Base-by-base conservation (phyloP, 2,888 invertebrate genomes). In the Cataglyphis albicans region DNA sequence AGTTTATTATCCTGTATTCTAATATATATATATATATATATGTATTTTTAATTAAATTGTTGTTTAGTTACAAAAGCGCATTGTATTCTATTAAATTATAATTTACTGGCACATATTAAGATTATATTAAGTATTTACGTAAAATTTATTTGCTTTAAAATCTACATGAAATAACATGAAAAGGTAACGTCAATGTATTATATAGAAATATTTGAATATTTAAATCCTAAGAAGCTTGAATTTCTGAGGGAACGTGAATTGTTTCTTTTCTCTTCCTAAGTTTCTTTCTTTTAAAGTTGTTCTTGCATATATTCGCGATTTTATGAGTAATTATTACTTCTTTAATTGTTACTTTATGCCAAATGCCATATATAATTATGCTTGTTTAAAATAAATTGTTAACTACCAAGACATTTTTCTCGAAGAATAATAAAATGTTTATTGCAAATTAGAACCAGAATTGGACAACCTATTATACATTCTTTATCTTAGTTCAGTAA, bases 401-500 rank as follows among this genome's bases (percentile, higher is more conserved):
- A 59, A 74, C 35, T 48, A 6, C 0, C 29, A 10, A 2, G 15
- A 57, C 29, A 41, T 29, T 32, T 76, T 65, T 41, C 55, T 41
- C 29, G 3, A 7, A n/a, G 38, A 18, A 32, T 41, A 57, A 25
- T 67, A 67, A 76, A 70, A 80, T 61, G 59, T 70, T 80, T 61
- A 68, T 44, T 35, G 5, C 25, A 68, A 70, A 70, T 59, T 44
- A 59, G 15, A 48, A 10, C 18, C 35, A 61, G 12, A 59, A 80
- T 70, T 59, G 18, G 9, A n/a, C 44, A 68, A 61, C 59, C 59
- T 61, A 78, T 80, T 70, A 25, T 80, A 61, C 44, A 80, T 68
- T 80, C 41, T 80, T 70, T 80, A 80, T 80, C 70, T 70, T 70
- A 15, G 67, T 55, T 67, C 55, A 55, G 48, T 70, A 80, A 44